Evolutionary conservation across 2,888 invertebrate species (phyloP).

Genomic region (Cosmorhoe ocellata): DNA sequence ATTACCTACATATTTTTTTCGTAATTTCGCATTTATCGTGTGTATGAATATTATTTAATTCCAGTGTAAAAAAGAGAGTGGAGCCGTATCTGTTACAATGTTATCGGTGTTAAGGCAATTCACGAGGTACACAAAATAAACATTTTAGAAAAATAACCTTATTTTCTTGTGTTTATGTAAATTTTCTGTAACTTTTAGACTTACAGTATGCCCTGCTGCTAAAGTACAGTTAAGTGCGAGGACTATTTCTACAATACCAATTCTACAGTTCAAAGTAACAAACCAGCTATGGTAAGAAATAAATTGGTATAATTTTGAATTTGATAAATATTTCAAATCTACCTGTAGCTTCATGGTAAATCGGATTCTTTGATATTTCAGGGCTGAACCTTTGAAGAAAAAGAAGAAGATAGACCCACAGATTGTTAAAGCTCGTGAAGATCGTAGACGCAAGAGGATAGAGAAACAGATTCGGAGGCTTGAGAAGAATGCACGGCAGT

Average conservation of each 20-base stretch:
- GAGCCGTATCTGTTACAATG: conserved; percentile 50
- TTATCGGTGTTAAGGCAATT: conserved; percentile 62
- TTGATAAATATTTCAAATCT: too few relatives aligned
- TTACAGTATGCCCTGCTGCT: conserved; percentile 51
- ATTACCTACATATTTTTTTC: too few relatives aligned
- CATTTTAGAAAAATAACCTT: conserved; percentile 38
- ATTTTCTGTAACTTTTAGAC: conserved; percentile 46
- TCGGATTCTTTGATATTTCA: too few relatives aligned
- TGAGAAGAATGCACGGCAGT: conserved; percentile 89
- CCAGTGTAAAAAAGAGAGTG: not conserved
- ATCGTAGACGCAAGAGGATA: conserved; percentile 89
- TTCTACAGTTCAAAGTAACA: conserved; percentile 67
- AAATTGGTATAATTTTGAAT: too few relatives aligned
- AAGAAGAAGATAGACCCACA: conserved; percentile 93
- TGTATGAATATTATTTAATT: too few relatives aligned
- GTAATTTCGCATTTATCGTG: too few relatives aligned
- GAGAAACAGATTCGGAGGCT: conserved; percentile 93
- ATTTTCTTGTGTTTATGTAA: too few relatives aligned
- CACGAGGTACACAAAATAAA: conserved; percentile 48
- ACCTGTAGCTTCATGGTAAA: too few relatives aligned
- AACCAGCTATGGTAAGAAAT: conserved; percentile 70
- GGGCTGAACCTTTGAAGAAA: conserved; percentile 95
- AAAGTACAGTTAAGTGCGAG: conserved; percentile 49
- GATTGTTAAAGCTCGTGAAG: conserved; percentile 90
- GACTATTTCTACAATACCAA: conserved; percentile 52